Evolutionary conservation across 2,797 vertebrate species (phyloP).

Genomic region (Gastrophryne carolinensis): DNA sequence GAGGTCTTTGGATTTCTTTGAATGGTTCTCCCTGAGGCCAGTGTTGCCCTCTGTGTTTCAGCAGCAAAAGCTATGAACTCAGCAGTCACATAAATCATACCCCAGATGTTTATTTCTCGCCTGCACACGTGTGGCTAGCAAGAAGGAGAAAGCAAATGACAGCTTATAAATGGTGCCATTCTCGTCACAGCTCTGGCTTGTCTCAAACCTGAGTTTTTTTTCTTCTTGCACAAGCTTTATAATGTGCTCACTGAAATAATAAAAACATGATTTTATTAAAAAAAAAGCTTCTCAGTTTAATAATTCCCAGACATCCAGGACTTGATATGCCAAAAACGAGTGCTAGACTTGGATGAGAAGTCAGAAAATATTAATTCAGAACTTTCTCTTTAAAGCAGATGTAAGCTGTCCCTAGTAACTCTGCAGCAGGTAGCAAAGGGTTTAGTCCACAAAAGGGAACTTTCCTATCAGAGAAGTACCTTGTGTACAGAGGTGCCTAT

Average conservation of each 20-base stretch:
- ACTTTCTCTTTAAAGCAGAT: too few species aligned
- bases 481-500: too few species aligned
- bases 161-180: neutral
- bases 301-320: too few species aligned
- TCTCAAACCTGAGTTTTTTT: neutral
- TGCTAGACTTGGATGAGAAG: too few species aligned
- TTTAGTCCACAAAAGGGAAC: too few species aligned
- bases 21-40: conserved; percentile 24
- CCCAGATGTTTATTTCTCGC: neutral
- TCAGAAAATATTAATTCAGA: too few species aligned
- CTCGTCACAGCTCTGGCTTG: neutral
- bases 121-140: neutral
- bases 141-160: neutral
- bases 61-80: conserved; percentile 20
- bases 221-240: neutral
- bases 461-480: too few species aligned
- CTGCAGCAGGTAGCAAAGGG: too few species aligned
- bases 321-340: too few species aligned
- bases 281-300: conserved; percentile 10
- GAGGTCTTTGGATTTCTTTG: conserved; percentile 35
- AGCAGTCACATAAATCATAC: conserved; percentile 27
- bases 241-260: neutral
- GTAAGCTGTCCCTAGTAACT: too few species aligned
- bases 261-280: neutral
- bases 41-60: conserved; percentile 30